Base-by-base conservation (phyloP, 2,888 invertebrate genomes). In the Keiferia lycopersicella region DNA sequence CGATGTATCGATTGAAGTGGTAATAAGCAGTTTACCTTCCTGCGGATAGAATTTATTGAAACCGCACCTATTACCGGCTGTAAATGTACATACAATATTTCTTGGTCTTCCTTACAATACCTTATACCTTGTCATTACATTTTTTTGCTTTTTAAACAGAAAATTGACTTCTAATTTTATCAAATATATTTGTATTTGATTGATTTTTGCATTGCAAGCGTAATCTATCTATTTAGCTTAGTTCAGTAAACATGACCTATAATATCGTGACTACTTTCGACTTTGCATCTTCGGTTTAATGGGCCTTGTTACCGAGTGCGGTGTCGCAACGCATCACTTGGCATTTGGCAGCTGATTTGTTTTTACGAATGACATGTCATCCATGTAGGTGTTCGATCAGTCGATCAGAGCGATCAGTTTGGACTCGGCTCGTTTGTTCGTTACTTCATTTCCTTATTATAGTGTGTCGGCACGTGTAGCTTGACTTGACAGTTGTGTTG, bases 281-380 rank as follows among this genome's bases (percentile, higher is more conserved):
- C 51, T 51, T 51, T 51, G 22, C 16, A 57, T 34, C 38, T 38
- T 16, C n/a, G 10, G 41, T 41, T 59, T 61, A 48, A 61, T 61
- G 61, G 34, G 45, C 18, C 11, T 58, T 38, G 61, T 38, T 38
- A 18, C 45, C 14, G 22, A 45, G 48, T 16, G 39, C 22, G 16
- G 70, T 75, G 71, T 80, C 71, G 73, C 74, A 76, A 76, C 75
- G 64, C 74, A 59, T 61, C 30, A 53, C 41, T 71, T 66, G 63
- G 57, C 63, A 72, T 67, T 82, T 82, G 83, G 81, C 83, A 81
- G 67, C 50, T 60, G 61, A 14, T 30, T 61, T 68, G 66, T 65
- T 63, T 61, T 34, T 34, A 34, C 34, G 34, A 34, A 34, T 34
- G 34, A 34, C 34, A 66, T 65, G 34, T 64, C 56, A 60, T 59